phyloP scores from a whole-genome alignment of 2,888 invertebrate genomes.

The Tinea pellionella region DNA sequence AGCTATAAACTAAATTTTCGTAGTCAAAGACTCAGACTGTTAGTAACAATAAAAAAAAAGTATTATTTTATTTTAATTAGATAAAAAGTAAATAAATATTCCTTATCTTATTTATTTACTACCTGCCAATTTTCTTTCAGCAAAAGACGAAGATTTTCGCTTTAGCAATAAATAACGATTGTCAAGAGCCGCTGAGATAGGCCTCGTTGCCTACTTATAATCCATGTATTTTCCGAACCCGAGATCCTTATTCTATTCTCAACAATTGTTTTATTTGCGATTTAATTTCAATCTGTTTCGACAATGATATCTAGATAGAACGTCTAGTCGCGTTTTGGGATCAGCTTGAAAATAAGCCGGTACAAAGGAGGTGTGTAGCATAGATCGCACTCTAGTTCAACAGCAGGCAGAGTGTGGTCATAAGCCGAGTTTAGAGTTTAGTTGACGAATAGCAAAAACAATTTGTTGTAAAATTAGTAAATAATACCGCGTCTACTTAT shows the following conservation, averaged over 20 bases:
- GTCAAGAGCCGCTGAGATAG: conserved; percentile 2
- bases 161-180: conserved; percentile 6
- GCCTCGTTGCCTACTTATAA: not conserved
- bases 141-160: conserved; percentile 1
- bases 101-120: not conserved
- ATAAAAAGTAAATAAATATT: not conserved
- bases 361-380: too few relatives aligned
- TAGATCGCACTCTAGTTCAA: too few relatives aligned
- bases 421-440: too few relatives aligned
- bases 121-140: not conserved
- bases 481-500: not conserved
- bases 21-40: too few relatives aligned
- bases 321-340: too few relatives aligned
- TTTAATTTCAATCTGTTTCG: not conserved
- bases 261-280: not conserved
- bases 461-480: not conserved
- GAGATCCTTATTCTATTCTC: not conserved
- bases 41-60: too few relatives aligned
- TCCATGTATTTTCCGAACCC: not conserved
- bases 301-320: too few relatives aligned
- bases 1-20: too few relatives aligned
- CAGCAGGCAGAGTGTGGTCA: too few relatives aligned
- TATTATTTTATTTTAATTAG: too few relatives aligned
- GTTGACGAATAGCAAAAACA: too few relatives aligned
- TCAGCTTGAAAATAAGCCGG: too few relatives aligned